These are phyloP conservation scores for Plebejus argus DNA, from an alignment of 2,888 invertebrate species.

Conservation along the genomic window DNA sequence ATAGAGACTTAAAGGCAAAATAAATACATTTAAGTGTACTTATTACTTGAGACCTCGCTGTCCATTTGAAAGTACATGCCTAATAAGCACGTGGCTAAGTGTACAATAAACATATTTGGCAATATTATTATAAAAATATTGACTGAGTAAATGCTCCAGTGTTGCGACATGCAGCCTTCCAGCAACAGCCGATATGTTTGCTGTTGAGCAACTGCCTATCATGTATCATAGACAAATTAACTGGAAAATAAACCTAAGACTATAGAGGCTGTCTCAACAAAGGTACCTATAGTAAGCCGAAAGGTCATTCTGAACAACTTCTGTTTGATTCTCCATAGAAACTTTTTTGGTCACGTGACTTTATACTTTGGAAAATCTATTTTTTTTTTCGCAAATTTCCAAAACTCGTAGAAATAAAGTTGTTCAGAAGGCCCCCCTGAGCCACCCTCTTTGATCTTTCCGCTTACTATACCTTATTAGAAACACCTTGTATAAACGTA, in stretches of 20 bases:
- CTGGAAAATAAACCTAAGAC: background rate
- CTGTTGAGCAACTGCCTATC: slow-evolving; percentile 14
- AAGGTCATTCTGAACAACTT: too few relatives aligned
- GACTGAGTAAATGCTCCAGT: background rate
- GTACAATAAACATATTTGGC: background rate
- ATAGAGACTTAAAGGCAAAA: background rate
- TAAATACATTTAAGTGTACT: background rate
- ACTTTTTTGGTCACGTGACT: too few relatives aligned
- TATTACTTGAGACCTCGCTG: background rate
- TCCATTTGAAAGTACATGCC: background rate
- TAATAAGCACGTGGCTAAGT: background rate
- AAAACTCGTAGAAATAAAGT: too few relatives aligned
- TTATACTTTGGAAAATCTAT: too few relatives aligned
- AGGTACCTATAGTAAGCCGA: too few relatives aligned
- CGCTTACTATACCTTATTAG: too few relatives aligned
- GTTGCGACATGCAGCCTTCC: slow-evolving; percentile 5
- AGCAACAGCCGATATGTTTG: background rate
- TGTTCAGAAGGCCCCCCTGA: too few relatives aligned
- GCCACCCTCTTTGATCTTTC: too few relatives aligned
- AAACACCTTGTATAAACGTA: too few relatives aligned
- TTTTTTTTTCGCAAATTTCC: too few relatives aligned
- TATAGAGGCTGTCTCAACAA: background rate
- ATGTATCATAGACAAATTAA: background rate
- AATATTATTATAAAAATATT: slow-evolving; percentile 16
- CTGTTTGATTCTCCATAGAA: too few relatives aligned